A percentile compares a stretch with the other conserved stretches of the same genome.
Conservation (phyloP, 2,888 invertebrate genomes). For the Campoplex capitator region DNA sequence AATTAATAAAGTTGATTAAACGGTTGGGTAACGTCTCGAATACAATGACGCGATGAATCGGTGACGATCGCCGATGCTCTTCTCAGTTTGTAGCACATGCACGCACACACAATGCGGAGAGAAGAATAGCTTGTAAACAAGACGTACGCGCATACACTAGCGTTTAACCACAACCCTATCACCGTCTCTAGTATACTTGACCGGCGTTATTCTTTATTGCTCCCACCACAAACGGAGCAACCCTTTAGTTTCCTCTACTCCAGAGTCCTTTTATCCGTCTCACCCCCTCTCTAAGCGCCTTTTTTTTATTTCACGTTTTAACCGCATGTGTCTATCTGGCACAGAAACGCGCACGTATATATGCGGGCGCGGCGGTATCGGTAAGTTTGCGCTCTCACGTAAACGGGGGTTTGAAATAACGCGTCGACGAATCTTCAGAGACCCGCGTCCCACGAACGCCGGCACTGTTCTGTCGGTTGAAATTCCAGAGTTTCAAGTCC, state of each 20-base stretch:
- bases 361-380: constrained; percentile 24
- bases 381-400: constrained; percentile 31
- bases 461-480: constrained; percentile 81
- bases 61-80: constrained; percentile 46
- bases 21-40: neutral
- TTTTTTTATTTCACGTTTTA: constrained; percentile 18
- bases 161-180: constrained; percentile 9
- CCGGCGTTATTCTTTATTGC: constrained; percentile 39
- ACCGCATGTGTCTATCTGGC: neutral
- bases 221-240: constrained; percentile 34
- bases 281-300: constrained; percentile 19
- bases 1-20: constrained; percentile 4
- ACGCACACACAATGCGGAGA: constrained; percentile 28
- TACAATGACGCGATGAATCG: neutral
- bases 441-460: constrained; percentile 79
- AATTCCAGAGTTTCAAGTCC: constrained; percentile 81
- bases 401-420: constrained; percentile 28
- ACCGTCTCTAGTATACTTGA: constrained; percentile 30
- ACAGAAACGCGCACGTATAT: neutral
- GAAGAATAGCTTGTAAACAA: constrained; percentile 65
- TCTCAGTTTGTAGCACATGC: constrained; percentile 24
- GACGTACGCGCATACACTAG: constrained; percentile 43
- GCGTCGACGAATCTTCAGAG: constrained; percentile 68
- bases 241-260: constrained; percentile 35
- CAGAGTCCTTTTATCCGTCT: constrained; percentile 47